Evolutionary conservation across 2,888 invertebrate species (phyloP).

Genomic region (Phortica magna): DNA sequence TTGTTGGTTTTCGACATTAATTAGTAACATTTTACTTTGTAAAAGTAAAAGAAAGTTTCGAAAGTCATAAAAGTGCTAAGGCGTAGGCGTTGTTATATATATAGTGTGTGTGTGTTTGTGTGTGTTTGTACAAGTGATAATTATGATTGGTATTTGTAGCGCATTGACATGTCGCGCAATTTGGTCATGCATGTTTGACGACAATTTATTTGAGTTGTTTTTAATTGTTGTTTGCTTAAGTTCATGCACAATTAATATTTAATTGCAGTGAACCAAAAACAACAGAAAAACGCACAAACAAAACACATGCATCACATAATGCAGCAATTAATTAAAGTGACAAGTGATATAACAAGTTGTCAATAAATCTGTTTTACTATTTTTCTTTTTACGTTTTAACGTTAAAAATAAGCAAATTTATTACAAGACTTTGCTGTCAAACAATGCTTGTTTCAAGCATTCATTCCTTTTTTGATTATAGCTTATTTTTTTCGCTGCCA

Average conservation of each 20-base stretch:
- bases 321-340: background rate
- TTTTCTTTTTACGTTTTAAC: background rate
- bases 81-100: background rate
- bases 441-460: too few species aligned
- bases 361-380: background rate
- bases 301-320: background rate
- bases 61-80: too few species aligned
- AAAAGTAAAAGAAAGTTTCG: too few species aligned
- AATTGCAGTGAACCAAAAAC: slow-evolving; percentile 16
- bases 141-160: background rate
- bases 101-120: background rate
- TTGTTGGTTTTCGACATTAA: too few species aligned
- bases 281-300: background rate
- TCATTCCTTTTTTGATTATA: too few species aligned
- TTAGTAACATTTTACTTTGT: too few species aligned
- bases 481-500: too few species aligned
- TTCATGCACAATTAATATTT: slow-evolving; percentile 14
- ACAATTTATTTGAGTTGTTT: background rate
- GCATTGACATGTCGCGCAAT: background rate
- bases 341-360: background rate
- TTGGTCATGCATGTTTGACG: background rate
- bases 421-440: too few species aligned
- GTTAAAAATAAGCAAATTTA: too few species aligned
- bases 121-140: background rate
- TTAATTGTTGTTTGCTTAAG: background rate